Base-by-base conservation (phyloP, 2,113 vertebrate species). In the Pipa parva region DNA sequence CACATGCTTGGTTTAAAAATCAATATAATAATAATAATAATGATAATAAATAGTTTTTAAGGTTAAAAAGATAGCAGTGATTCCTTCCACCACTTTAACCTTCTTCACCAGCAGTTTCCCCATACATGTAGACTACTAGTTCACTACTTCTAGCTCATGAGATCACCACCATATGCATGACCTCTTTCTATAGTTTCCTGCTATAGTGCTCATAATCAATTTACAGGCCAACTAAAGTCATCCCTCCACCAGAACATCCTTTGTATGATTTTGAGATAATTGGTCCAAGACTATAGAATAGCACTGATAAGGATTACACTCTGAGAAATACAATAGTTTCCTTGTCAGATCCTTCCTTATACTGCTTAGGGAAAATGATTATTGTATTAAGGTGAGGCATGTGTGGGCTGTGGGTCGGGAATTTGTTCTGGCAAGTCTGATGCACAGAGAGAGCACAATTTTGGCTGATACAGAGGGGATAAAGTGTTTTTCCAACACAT, bases 301-400 rank as follows among this genome's bases (percentile, higher is more conserved):
- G 21, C 21, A 10, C 3, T 22, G 8, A 22, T 49, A 21, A 49
- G 22, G 18, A 9, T 7, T 22, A 11, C 46, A 5, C 20, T 22
- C 20, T 49, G 15, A 18, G n/a, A 27, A 48, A 60, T 22, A 60
- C 57, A 60, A 29, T 29, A n/a, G 58, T 42, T 28, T 42, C 52
- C 33, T 25, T 42, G 33, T 69, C 31, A 10, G 24, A 58, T 49
- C 36, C 26, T 8, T 36, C 50, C 7, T 25, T 15, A 49, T 56
- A 17, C 21, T 28, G 73, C 5, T 0, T 37, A 75, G 25, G 67
- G 74, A 72, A 80, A 75, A 76, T 75, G 52, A 78, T 66, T 78
- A 76, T 81, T 83, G 76, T 81, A 69, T 78, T 66, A 76, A 80
- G 79, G 77, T 78, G 72, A 0, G 31, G 77, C 70, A 71, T 70